phyloP scores from a whole-genome alignment of 1,140 invertebrate species.

The Bursaphelenchus mucronatus region DNA sequence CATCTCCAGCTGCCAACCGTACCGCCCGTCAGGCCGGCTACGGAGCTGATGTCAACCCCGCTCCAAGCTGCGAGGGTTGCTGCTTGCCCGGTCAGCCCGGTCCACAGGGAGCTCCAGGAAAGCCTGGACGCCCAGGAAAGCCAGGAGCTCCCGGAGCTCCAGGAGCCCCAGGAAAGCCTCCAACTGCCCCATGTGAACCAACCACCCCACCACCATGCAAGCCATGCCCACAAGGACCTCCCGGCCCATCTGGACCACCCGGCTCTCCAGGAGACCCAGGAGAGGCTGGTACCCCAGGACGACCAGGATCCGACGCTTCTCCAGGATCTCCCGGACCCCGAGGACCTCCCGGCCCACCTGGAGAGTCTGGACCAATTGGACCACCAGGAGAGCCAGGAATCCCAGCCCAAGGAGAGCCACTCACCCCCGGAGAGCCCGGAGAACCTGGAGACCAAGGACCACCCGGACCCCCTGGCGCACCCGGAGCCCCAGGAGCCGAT shows the following conservation, averaged over 20 bases:
- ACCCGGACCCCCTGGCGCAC: constrained; percentile 33
- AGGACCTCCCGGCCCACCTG: constrained; percentile 42
- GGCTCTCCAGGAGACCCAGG: constrained; percentile 19
- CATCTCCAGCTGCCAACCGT: constrained; percentile 36
- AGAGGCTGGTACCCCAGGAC: constrained; percentile 27
- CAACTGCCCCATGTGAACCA: constrained; percentile 19
- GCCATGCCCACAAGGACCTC: constrained; percentile 25
- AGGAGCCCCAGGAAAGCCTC: constrained; percentile 23
- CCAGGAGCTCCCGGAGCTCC: constrained; percentile 17
- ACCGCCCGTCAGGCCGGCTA: constrained; percentile 51
- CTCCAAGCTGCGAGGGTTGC: constrained; percentile 43
- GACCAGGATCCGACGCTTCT: constrained; percentile 44
- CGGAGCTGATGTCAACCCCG: constrained; percentile 44
- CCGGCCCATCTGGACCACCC: constrained; percentile 3
- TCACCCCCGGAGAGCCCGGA: constrained; percentile 58
- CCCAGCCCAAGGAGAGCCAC: constrained; percentile 50
- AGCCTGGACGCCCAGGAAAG: constrained; percentile 12
- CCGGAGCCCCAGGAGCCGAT: constrained; percentile 30
- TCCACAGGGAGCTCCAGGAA: constrained; percentile 15
- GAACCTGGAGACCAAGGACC: constrained; percentile 47
- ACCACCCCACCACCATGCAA: constrained; percentile 26
- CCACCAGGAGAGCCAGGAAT: constrained; percentile 52
- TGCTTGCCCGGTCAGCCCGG: constrained; percentile 42
- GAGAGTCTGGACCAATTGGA: constrained; percentile 48
- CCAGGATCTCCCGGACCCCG: constrained; percentile 39